Conservation (phyloP, 2,888 invertebrate species). For the Anoncus sp. region DNA sequence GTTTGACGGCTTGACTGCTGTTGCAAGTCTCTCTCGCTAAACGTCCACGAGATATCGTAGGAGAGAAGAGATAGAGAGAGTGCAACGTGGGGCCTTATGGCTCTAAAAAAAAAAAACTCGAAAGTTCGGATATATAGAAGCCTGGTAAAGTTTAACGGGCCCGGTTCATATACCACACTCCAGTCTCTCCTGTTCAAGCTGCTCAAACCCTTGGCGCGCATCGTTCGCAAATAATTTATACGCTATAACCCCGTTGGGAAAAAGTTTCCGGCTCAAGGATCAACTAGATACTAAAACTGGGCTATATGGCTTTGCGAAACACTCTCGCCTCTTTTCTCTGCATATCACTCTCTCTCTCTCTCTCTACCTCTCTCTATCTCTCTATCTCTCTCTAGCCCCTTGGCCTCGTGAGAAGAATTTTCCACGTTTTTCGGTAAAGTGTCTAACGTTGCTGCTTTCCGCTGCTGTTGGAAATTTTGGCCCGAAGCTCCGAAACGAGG, state of each 20-base stretch:
- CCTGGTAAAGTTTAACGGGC: constrained; percentile 37
- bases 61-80: constrained; percentile 27
- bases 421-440: constrained; percentile 9
- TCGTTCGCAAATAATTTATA: constrained; percentile 59
- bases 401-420: constrained; percentile 39
- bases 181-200: constrained; percentile 15
- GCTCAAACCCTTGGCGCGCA: constrained; percentile 15
- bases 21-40: constrained; percentile 19
- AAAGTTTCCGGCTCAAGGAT: constrained; percentile 55
- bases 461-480: constrained; percentile 38
- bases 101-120: constrained; percentile 35
- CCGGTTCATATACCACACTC: constrained; percentile 11
- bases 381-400: constrained; percentile 13
- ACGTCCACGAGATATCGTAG: constrained; percentile 8
- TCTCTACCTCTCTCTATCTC: constrained; percentile 7
- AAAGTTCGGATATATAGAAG: constrained; percentile 42
- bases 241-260: constrained; percentile 44
- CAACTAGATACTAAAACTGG: constrained; percentile 36
- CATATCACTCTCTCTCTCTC: constrained; percentile 14
- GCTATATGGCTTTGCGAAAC: constrained; percentile 23
- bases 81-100: constrained; percentile 38
- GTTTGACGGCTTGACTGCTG: constrained; percentile 41
- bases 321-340: constrained; percentile 22
- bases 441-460: background rate
- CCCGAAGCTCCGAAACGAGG: constrained; percentile 11